Evolutionary conservation across 2,113 vertebrate species (phyloP).

Genomic region (Leptobrachium ailaonicum): DNA sequence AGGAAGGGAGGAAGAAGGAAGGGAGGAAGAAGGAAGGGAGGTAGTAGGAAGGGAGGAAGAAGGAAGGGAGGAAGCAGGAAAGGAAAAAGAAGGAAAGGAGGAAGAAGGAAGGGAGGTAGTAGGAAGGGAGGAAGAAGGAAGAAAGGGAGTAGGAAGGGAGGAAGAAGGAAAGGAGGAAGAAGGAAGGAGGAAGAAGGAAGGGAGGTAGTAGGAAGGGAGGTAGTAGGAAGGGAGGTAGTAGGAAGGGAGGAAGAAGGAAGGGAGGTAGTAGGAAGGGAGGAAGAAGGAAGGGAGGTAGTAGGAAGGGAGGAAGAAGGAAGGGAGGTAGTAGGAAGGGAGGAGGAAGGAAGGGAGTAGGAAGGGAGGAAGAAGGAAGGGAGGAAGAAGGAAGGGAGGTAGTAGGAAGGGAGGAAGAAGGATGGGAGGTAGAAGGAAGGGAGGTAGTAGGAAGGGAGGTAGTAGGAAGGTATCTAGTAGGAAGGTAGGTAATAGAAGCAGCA

Average conservation of each 20-base stretch:
- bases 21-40: not conserved
- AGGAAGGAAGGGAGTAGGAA: too few species aligned
- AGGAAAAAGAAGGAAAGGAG: slow-evolving; percentile 33
- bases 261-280: too few species aligned
- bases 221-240: not conserved
- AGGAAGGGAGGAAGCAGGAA: slow-evolving; percentile 5
- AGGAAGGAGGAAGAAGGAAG: not conserved
- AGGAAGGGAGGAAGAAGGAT: slow-evolving; percentile 50
- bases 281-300: not conserved
- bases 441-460: too few species aligned
- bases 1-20: not conserved
- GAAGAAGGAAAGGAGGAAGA: not conserved
- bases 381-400: not conserved
- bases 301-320: not conserved
- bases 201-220: not conserved
- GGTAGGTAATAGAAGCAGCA: too few species aligned
- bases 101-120: too few species aligned
- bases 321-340: not conserved
- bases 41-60: too few species aligned
- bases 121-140: too few species aligned
- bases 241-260: not conserved
- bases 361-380: not conserved
- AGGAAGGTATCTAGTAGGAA: too few species aligned
- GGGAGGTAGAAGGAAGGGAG: too few species aligned
- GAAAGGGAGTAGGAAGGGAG: not conserved